Evolutionary conservation across 30 jellyfish, hydroid and myxozoan species (phyloP), one percentile per base, ranked within the genome.

Genomic region (Pseudorhiza aurosa): DNA sequence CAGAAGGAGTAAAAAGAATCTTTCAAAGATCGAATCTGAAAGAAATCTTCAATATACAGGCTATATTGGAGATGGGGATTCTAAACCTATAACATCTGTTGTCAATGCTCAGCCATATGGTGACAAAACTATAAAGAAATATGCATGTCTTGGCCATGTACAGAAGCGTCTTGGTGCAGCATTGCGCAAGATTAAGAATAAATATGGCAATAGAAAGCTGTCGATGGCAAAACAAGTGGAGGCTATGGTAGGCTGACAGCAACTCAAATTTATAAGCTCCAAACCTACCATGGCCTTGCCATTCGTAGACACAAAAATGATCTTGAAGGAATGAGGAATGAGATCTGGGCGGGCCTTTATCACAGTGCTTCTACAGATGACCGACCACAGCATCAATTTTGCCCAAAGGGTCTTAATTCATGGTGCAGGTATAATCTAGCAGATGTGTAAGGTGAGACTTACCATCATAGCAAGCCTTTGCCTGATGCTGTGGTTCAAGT

Each of bases 171-270:
- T n/a, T n/a, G n/a, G n/a, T n/a, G n/a, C n/a, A n/a, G n/a, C n/a
- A n/a, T n/a, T n/a, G n/a, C n/a, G n/a, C n/a, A n/a, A n/a, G n/a
- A n/a, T n/a, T n/a, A n/a, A n/a, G n/a, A n/a, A n/a, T n/a, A n/a
- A n/a, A n/a, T n/a, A n/a, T n/a, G n/a, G n/a, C n/a, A n/a, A n/a
- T n/a, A n/a, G n/a, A n/a, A n/a, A n/a, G n/a, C n/a, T n/a, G n/a
- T n/a, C n/a, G n/a, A n/a, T n/a, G n/a, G n/a, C n/a, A n/a, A n/a
- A n/a, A n/a, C n/a, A n/a, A n/a, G n/a, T n/a, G 87, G 87, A 30
- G 87, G 87, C 37, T 11, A 2, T 55, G 80, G 80, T 8, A 51
- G 87, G 64, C 65, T 75, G 42, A 75, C 87, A 75, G 77, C 45
- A 9, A 79, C 7, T 1, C 28, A 65, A 42, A 53, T 75, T 18